These are phyloP conservation scores for Dendronephthya gigantea DNA, from an alignment of 64 coral and sea anemone species.

Conservation along the genomic window DNA sequence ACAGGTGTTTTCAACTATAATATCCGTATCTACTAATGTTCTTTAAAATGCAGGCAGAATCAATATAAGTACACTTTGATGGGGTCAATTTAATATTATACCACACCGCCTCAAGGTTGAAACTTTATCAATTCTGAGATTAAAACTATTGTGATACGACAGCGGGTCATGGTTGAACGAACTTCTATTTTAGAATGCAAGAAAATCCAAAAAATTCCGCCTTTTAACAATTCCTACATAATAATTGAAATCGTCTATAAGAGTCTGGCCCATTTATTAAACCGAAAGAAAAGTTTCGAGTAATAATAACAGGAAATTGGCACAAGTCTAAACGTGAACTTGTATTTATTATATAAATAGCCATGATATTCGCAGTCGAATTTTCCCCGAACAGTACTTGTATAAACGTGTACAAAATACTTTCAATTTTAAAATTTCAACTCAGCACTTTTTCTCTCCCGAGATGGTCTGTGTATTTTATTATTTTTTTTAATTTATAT, in stretches of 20 bases:
- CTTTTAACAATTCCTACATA: no score
- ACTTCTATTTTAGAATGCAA: no score
- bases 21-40: no score
- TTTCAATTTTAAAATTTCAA: background rate
- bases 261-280: background rate
- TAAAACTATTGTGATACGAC: no score
- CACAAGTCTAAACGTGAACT: background rate
- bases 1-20: no score
- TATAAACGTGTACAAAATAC: background rate
- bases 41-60: no score
- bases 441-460: background rate
- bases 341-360: background rate
- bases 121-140: no score
- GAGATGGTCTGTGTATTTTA: background rate
- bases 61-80: no score
- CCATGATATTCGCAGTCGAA: background rate
- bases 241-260: background rate
- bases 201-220: no score
- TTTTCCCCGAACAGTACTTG: background rate
- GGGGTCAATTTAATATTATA: no score
- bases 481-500: background rate
- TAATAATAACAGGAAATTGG: background rate
- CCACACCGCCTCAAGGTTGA: no score
- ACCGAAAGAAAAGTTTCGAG: background rate
- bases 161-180: no score